Evolutionary conservation across 2,113 vertebrate species (phyloP).

Genomic region (Dinomys branickii): DNA sequence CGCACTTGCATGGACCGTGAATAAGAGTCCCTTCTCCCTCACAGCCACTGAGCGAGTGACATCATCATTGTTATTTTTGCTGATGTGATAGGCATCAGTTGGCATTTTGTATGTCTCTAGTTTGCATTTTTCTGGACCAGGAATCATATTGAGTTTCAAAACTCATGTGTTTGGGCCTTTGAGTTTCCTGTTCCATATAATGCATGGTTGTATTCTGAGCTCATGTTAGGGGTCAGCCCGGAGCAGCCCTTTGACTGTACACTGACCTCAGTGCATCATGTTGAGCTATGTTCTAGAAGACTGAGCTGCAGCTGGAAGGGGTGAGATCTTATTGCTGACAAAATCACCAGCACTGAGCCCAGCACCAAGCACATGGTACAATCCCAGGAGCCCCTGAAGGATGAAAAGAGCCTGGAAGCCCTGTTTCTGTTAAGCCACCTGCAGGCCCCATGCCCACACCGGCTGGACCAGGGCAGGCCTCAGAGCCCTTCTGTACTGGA

Average conservation of each 20-base stretch:
- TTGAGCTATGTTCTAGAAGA: background rate
- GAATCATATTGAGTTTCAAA: background rate
- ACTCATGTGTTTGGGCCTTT: background rate
- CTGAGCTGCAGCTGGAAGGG: background rate
- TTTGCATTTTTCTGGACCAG: background rate
- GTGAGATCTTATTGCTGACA: background rate
- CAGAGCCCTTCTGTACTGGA: background rate
- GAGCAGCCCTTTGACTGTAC: background rate
- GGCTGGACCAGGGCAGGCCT: background rate
- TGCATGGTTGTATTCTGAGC: background rate
- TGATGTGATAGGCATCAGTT: background rate
- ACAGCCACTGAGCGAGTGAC: background rate
- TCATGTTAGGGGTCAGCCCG: background rate
- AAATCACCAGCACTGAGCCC: background rate
- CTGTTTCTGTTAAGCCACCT: background rate
- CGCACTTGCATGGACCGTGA: no score
- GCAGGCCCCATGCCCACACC: background rate
- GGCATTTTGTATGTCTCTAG: background rate
- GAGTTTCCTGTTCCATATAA: background rate
- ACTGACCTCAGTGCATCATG: background rate
- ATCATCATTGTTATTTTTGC: background rate
- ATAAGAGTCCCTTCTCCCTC: background rate
- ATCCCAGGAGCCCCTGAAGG: background rate
- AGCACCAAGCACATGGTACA: background rate
- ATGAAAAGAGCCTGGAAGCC: background rate